Evolutionary conservation across 1,140 invertebrate genomes (phyloP), one percentile per base, ranked within the genome.

Genomic region (Platorchestia sp.): DNA sequence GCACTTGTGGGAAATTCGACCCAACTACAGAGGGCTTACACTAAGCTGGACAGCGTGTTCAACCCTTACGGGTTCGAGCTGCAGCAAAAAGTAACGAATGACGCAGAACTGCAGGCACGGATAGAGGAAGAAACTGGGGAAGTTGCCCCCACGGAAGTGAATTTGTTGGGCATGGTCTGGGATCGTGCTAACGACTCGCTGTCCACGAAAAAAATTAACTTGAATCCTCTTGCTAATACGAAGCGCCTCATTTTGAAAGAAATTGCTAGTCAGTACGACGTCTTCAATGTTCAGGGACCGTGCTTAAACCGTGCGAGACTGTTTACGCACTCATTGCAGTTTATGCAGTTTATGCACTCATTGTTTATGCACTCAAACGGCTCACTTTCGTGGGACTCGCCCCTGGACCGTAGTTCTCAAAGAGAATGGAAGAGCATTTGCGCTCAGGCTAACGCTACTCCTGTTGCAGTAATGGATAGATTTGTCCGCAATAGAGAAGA

Each of bases 371-470:
- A 45, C 27, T 42, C 27, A 7, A 42, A 95, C 22, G 47, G 47
- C 44, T 41, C 45, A 7, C 42, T 95, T 5, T 19, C 45, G 1
- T 95, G 95, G 95, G 95, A 95, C 44, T 40, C 45, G 3, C 0
- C 45, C 40, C 42, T 95, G 42, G 0, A 27, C 0, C 16, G 47
- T 27, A 44, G 36, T 7, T 3, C 41, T 22, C 45, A 40, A 3
- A 0, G 45, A 19, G 95, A 95, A 45, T 95, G 95, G 95, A 27
- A 45, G 22, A 95, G 44, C 27, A 95, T 95, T 47, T 42, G n/a
- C 0, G 47, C 44, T 6, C 95, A 95, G 95, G 41, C 22, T n/a
- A 95, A 95, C 44, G 42, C 16, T 0, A 45, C 42, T n/a, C 95
- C 95, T n/a, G 45, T 44, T 1, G 40, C 22, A 36, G 45, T 36